These are phyloP conservation scores for Antheraea assamensis DNA, from an alignment of 2,888 invertebrate genomes.

Conservation along the genomic window DNA sequence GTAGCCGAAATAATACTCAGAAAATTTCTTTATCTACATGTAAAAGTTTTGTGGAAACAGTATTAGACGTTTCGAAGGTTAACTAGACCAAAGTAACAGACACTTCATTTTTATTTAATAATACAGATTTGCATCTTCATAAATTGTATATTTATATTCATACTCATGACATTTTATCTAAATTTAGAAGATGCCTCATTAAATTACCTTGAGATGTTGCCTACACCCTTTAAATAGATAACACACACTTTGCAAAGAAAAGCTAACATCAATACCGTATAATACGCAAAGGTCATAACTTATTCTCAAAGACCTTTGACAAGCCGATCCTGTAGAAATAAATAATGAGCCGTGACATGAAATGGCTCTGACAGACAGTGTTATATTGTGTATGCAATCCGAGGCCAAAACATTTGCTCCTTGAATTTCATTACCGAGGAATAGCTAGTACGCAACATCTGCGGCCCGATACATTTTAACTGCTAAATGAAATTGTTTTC, in stretches of 20 bases:
- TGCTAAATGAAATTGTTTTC: slow-evolving; percentile 14
- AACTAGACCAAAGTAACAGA: too few species aligned
- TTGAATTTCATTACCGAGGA: slow-evolving; percentile 11
- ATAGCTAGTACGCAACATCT: slow-evolving; percentile 6
- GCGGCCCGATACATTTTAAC: slow-evolving; percentile 13
- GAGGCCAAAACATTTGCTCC: slow-evolving; percentile 15
- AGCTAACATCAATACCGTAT: background rate
- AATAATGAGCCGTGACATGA: slow-evolving; percentile 1
- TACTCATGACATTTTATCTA: too few species aligned
- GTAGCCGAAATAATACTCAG: too few species aligned
- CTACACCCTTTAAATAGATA: background rate
- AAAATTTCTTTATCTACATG: too few species aligned
- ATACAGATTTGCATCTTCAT: too few species aligned
- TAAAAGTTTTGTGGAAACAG: too few species aligned
- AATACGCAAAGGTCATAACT: slow-evolving; percentile 1
- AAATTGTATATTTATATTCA: too few species aligned
- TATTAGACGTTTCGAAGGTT: too few species aligned
- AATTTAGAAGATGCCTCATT: too few species aligned
- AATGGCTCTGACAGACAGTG: slow-evolving; percentile 10
- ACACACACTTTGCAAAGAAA: background rate
- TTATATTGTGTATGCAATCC: slow-evolving; percentile 11
- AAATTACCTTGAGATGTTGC: too few species aligned
- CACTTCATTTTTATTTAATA: too few species aligned
- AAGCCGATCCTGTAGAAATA: slow-evolving; percentile 8
- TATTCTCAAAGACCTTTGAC: slow-evolving; percentile 11